These are phyloP conservation scores for Sturnira hondurensis DNA, from an alignment of 2,113 vertebrate species.

Conservation along the genomic window DNA sequence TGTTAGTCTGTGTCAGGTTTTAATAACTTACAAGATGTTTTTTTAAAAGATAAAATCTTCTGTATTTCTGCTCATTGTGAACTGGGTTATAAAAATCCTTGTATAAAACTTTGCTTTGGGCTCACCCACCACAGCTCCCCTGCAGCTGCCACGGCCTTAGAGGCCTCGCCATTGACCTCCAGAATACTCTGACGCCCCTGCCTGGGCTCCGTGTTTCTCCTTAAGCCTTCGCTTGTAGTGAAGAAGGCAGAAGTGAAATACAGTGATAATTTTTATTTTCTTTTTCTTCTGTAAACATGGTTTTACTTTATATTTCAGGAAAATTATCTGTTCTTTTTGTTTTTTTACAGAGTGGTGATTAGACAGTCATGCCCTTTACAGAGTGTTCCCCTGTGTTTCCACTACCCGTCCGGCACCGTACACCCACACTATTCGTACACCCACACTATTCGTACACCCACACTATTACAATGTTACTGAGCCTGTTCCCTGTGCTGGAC, in stretches of 20 bases:
- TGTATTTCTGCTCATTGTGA: background rate
- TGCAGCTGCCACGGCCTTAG: background rate
- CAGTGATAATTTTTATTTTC: background rate
- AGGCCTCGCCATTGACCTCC: background rate
- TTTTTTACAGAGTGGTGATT: background rate
- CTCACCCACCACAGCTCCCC: background rate
- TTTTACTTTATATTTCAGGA: background rate
- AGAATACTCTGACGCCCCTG: background rate
- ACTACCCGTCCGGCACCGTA: background rate
- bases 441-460: background rate
- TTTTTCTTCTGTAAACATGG: background rate
- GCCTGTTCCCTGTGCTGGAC: background rate
- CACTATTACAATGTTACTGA: too few species aligned
- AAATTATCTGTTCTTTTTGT: background rate
- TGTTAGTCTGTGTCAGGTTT: background rate
- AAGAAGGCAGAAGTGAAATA: background rate
- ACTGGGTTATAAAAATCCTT: background rate
- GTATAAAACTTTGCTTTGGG: background rate
- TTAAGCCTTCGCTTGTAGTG: background rate
- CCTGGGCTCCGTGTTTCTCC: background rate
- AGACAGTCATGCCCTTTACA: background rate
- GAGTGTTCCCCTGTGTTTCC: background rate
- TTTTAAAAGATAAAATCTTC: background rate
- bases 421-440: background rate
- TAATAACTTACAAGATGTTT: background rate